Conservation (phyloP, 1,140 invertebrate genomes). For the Pachyrhynchus sulphureomaculatus region DNA sequence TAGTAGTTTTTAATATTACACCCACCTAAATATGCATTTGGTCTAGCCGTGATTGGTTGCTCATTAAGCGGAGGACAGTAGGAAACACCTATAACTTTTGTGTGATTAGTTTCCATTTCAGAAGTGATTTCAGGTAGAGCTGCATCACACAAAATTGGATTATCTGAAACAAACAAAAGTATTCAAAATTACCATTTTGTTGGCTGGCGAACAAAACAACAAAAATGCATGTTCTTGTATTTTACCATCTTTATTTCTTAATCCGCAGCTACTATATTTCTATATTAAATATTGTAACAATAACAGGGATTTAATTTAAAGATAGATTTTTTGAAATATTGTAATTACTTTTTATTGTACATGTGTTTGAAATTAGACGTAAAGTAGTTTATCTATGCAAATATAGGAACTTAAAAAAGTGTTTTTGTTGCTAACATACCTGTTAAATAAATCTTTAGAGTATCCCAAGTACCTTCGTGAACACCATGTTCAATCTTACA, state of each 20-base stretch:
- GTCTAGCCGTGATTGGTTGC: conserved; percentile 52
- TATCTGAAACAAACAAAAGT: conserved; percentile 61
- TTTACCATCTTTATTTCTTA: too few species aligned
- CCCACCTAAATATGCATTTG: conserved; percentile 43
- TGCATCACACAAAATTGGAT: conserved; percentile 72
- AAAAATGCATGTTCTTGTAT: too few species aligned
- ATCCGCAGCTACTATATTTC: too few species aligned
- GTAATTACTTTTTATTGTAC: too few species aligned
- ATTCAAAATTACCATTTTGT: too few species aligned
- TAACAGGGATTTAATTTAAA: too few species aligned
- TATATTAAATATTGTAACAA: too few species aligned
- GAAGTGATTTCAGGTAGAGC: conserved; percentile 66
- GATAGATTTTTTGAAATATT: too few species aligned
- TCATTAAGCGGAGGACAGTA: conserved; percentile 57
- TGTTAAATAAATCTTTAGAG: conserved; percentile 75
- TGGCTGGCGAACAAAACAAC: too few species aligned
- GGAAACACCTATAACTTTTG: conserved; percentile 63
- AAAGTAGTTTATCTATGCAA: too few species aligned
- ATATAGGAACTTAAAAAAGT: too few species aligned
- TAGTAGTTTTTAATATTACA: conserved; percentile 22
- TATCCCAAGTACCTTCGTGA: conserved; percentile 64
- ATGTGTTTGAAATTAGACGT: too few species aligned
- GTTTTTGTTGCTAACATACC: conserved; percentile 53
- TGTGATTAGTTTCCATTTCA: conserved; percentile 66
- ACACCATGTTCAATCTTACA: conserved; percentile 64